phyloP scores from a whole-genome alignment of 2,113 vertebrate genomes.

The Nettapus auritus region DNA sequence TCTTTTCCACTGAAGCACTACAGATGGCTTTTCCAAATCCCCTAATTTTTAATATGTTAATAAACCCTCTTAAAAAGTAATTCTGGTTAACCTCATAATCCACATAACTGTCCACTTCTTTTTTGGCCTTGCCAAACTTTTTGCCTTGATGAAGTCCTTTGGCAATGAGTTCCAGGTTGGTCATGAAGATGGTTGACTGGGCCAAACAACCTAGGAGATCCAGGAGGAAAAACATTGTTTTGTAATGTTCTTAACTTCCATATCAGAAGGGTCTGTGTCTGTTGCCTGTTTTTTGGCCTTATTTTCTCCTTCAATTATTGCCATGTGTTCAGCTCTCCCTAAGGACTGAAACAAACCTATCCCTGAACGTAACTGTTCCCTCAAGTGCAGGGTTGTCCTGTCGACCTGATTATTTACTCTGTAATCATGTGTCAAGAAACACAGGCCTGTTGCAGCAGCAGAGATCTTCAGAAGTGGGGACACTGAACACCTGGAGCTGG shows the following conservation, averaged over 20 bases:
- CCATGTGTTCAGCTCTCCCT: background rate
- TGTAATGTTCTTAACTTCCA: background rate
- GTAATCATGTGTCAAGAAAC: background rate
- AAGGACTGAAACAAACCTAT: background rate
- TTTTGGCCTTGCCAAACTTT: background rate
- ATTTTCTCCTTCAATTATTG: background rate
- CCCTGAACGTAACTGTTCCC: background rate
- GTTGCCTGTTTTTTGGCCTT: background rate
- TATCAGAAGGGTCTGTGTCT: background rate
- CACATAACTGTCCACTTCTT: background rate
- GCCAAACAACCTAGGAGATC: background rate
- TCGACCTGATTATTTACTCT: background rate
- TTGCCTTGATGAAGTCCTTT: background rate
- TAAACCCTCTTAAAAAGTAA: background rate
- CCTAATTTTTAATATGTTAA: background rate
- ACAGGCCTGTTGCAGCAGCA: background rate
- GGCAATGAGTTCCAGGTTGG: background rate
- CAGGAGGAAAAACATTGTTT: background rate
- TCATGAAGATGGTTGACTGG: background rate
- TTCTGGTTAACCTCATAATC: slow-evolving; percentile 17
- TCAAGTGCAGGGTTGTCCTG: background rate
- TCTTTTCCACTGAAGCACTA: background rate
- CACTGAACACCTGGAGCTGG: background rate
- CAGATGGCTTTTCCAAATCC: background rate
- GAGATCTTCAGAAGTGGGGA: background rate